phyloP scores from a whole-genome alignment of 2,888 invertebrate genomes.

The Listrodromus nycthemerus region DNA sequence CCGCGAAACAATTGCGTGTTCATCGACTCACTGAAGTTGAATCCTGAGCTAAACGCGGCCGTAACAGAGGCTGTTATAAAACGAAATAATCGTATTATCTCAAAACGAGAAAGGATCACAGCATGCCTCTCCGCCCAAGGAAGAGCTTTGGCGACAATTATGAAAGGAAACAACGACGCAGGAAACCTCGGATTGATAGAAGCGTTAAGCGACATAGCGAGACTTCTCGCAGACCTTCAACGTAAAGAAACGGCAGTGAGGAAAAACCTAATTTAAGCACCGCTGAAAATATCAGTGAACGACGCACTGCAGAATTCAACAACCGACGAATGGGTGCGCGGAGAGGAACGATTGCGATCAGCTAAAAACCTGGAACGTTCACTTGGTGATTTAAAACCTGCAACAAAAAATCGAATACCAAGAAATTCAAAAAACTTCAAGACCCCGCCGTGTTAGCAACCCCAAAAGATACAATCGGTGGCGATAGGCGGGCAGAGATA shows the following conservation, averaged over 20 bases:
- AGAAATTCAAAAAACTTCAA: slow-evolving; percentile 37
- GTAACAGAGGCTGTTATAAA: slow-evolving; percentile 4
- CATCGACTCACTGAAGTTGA: slow-evolving; percentile 35
- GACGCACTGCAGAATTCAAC: slow-evolving; percentile 4
- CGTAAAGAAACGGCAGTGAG: slow-evolving; percentile 12
- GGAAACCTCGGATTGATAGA: slow-evolving; percentile 25
- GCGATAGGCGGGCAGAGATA: slow-evolving; percentile 33
- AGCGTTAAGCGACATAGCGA: slow-evolving; percentile 7
- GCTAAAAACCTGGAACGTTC: slow-evolving; percentile 40
- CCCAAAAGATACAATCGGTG: not conserved
- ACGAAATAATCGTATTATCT: slow-evolving; percentile 40
- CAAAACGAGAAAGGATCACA: slow-evolving; percentile 45
- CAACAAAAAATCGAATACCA: not conserved
- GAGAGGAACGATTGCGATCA: slow-evolving; percentile 43
- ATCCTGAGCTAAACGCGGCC: slow-evolving; percentile 24
- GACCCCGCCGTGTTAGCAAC: not conserved
- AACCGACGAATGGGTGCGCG: slow-evolving; percentile 47
- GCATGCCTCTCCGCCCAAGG: slow-evolving; percentile 45
- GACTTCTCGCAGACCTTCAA: slow-evolving; percentile 25
- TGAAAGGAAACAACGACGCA: slow-evolving; percentile 22
- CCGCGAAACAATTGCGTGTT: slow-evolving; percentile 14
- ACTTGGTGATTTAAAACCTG: slow-evolving; percentile 20
- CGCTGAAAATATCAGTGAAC: slow-evolving; percentile 6
- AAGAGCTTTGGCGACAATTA: slow-evolving; percentile 9
- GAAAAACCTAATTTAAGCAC: slow-evolving; percentile 14